These are phyloP conservation scores for Acanthopleura granulata DNA, from an alignment of 2,888 invertebrate species.

Conservation along the genomic window DNA sequence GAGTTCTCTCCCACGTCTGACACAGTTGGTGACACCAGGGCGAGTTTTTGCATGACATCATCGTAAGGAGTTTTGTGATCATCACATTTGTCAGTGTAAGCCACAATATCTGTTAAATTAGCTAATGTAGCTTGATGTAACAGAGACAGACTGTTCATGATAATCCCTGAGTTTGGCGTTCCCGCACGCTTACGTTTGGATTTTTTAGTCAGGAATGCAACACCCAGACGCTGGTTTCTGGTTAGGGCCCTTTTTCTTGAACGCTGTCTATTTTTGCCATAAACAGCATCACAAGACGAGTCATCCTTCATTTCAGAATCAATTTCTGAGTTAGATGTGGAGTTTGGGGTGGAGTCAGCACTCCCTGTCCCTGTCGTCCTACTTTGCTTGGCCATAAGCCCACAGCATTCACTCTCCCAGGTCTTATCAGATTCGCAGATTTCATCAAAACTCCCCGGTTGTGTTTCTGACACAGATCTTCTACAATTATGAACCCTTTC, in stretches of 20 bases:
- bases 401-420: background rate
- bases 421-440: background rate
- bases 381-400: background rate
- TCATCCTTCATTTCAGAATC: conserved; percentile 16
- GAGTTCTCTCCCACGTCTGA: conserved; percentile 50
- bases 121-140: conserved; percentile 63
- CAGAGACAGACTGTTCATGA: conserved; percentile 54
- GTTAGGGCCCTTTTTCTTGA: conserved; percentile 38
- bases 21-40: conserved; percentile 54
- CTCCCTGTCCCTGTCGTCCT: background rate
- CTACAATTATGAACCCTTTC: background rate
- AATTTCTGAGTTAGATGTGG: conserved; percentile 14
- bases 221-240: conserved; percentile 47
- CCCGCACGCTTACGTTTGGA: conserved; percentile 33
- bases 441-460: too few species aligned
- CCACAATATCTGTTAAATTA: conserved; percentile 44
- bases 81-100: conserved; percentile 37
- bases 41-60: conserved; percentile 56
- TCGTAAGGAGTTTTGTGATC: conserved; percentile 43
- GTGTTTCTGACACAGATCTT: too few species aligned
- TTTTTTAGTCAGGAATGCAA: conserved; percentile 45
- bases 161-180: conserved; percentile 24
- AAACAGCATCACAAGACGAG: background rate
- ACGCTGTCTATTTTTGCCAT: conserved; percentile 16
- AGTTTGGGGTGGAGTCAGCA: conserved; percentile 16